Evolutionary conservation across 2,113 vertebrate genomes (phyloP), one percentile per base, ranked within the genome.

Genomic region (Acrocephalus kingi): DNA sequence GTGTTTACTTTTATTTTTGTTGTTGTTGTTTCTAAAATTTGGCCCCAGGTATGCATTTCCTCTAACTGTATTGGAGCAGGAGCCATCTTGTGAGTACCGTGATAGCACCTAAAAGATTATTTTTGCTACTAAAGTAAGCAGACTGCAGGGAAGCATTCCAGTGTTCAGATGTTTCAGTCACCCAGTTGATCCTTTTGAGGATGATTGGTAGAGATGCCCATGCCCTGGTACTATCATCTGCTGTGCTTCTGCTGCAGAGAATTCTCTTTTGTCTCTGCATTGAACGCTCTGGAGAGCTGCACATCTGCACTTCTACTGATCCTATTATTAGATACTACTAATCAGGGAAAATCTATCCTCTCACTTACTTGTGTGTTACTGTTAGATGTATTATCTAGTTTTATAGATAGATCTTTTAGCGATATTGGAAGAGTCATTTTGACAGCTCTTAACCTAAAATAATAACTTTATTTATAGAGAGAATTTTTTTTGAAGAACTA

Each of bases 1-100:
- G 8, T 15, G 4, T 61, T 55, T 69, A 1, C 2, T 14, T 48
- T 15, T 22, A 12, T 0, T 7, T 7, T 7, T 31, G 35, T 37
- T 37, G 14, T 35, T 59, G 24, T 62, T 62, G 1, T 3, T 67
- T 48, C 20, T 55, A 31, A 84, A 15, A 20, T 61, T 71, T 91
- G 3, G 7, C 22, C 43, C 10, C 15, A 68, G 16, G 13, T 84
- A n/a, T 56, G n/a, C 17, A 28, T 93, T 87, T 94, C 43, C 21
- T 62, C 0, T 43, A 69, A 15, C 17, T 75, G 5, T 43, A 39
- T 79, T 48, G 31, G 28, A 72, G 22, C 15, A 31, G 30, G 16
- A 64, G 14, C 35, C 9, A 9, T 75, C 52, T 84, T 24, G 12
- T 25, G 45, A 52, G 15, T 61, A 28, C 25, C 1, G 0, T 55